Conservation (phyloP, 2,113 vertebrate genomes). For the Aleadryas rufinucha region DNA sequence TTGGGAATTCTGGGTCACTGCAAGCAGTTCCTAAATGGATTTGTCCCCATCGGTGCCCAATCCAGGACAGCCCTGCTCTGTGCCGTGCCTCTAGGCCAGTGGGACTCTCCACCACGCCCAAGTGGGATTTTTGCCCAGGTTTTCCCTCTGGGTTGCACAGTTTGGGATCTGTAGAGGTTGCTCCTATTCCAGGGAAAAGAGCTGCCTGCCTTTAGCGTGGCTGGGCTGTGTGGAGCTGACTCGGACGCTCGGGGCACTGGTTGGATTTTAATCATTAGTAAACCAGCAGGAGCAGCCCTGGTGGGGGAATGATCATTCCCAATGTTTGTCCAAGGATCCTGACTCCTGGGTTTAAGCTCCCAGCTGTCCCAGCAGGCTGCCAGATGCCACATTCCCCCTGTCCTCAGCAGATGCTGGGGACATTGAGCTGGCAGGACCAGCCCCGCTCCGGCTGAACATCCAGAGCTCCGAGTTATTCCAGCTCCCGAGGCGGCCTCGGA, state of each 20-base stretch:
- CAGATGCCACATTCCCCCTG: neutral
- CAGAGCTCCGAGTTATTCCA: neutral
- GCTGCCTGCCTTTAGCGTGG: neutral
- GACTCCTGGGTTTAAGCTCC: neutral
- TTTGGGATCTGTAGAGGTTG: neutral
- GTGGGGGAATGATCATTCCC: neutral
- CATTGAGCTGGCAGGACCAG: neutral
- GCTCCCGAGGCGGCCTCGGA: neutral
- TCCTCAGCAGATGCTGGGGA: neutral
- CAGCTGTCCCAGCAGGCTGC: neutral
- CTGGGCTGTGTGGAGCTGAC: neutral
- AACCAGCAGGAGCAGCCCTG: neutral
- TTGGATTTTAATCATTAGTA: neutral
- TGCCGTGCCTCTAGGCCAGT: neutral
- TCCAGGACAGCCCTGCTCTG: neutral
- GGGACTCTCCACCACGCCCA: neutral
- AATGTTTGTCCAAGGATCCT: neutral
- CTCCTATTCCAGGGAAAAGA: neutral
- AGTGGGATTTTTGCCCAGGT: neutral
- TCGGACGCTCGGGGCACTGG: fast-evolving
- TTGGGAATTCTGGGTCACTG: neutral
- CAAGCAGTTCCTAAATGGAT: neutral
- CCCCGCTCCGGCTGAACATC: neutral
- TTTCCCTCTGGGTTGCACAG: neutral
- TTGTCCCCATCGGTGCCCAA: neutral